A percentile compares a stretch with the other conserved stretches of the same genome.
Conservation (phyloP, 2,113 vertebrate species). For the Odontophorus gujanensis region DNA sequence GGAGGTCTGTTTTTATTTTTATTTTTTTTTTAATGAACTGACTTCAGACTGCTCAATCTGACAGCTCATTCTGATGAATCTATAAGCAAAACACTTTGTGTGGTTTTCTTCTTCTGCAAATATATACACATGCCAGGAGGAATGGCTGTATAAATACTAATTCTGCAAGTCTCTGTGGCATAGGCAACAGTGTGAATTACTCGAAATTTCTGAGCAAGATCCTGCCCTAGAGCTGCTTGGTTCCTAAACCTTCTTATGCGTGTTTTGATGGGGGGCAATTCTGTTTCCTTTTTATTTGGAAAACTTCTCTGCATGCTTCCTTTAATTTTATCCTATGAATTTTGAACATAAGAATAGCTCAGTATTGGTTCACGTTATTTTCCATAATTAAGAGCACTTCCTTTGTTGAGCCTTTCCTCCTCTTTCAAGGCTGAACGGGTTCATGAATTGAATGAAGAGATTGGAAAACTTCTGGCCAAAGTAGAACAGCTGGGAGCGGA, state of each 20-base stretch:
- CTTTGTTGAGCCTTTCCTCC: neutral
- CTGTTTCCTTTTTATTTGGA: neutral
- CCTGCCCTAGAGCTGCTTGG: neutral
- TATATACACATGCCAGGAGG: neutral
- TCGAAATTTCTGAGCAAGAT: neutral
- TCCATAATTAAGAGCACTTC: neutral
- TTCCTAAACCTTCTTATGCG: neutral
- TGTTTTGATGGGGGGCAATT: neutral
- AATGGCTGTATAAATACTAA: neutral
- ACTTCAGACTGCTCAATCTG: neutral
- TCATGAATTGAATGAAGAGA: constrained; percentile 98
- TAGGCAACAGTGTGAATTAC: neutral
- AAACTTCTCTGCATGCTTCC: neutral
- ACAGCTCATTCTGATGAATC: neutral
- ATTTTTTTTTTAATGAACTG: neutral
- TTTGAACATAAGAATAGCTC: neutral
- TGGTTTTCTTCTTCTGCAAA: neutral
- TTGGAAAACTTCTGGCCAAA: constrained; percentile 95
- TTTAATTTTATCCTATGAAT: neutral
- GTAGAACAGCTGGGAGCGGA: constrained; percentile 96
- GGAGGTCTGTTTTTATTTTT: neutral
- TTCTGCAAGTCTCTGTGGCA: neutral
- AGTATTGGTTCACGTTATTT: neutral
- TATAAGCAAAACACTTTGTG: neutral
- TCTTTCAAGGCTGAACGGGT: constrained; percentile 92